A percentile compares a stretch with the other conserved stretches of the same genome.
phyloP scores from a whole-genome alignment of 2,888 invertebrate genomes.

The Epistrophella euchroma region DNA sequence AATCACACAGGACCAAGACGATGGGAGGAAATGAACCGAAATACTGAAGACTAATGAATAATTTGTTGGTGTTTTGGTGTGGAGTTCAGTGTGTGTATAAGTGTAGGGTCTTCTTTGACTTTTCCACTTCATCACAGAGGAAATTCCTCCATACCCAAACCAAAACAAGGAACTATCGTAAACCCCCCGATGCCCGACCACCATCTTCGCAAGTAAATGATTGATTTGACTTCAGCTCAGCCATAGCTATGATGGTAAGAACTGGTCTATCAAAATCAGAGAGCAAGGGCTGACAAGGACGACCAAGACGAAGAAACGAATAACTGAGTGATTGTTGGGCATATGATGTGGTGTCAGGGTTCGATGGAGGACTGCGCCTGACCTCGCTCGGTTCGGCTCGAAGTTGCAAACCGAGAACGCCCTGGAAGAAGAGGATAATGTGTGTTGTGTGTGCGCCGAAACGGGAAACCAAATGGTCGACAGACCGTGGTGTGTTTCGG shows the following conservation, averaged over 20 bases:
- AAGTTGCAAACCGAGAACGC: conserved; percentile 5
- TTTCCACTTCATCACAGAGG: conserved; percentile 34
- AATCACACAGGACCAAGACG: conserved; percentile 37
- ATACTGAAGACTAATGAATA: conserved; percentile 74
- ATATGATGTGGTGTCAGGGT: conserved; percentile 69
- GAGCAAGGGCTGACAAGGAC: conserved; percentile 26
- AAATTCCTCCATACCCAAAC: conserved; percentile 2
- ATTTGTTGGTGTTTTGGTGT: conserved; percentile 68
- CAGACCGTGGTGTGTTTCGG: conserved; percentile 73
- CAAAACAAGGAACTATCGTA: conserved; percentile 45
- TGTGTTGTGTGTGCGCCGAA: conserved; percentile 65
- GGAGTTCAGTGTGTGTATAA: conserved; percentile 25
- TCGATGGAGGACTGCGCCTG: conserved; percentile 37
- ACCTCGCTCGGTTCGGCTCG: not conserved
- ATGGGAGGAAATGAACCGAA: conserved; percentile 72
- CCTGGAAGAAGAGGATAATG: conserved; percentile 20
- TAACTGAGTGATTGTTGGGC: conserved; percentile 54
- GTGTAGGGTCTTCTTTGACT: conserved; percentile 5
- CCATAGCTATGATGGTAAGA: not conserved
- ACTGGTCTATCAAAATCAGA: conserved; percentile 40
- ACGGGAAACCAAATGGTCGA: conserved; percentile 68
- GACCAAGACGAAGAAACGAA: conserved; percentile 34
- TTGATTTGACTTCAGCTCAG: conserved; percentile 65
- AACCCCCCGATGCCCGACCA: conserved; percentile 27
- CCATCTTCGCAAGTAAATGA: conserved; percentile 65